Base-by-base conservation (phyloP, 2,113 vertebrate genomes). In the Chitala chitala region DNA sequence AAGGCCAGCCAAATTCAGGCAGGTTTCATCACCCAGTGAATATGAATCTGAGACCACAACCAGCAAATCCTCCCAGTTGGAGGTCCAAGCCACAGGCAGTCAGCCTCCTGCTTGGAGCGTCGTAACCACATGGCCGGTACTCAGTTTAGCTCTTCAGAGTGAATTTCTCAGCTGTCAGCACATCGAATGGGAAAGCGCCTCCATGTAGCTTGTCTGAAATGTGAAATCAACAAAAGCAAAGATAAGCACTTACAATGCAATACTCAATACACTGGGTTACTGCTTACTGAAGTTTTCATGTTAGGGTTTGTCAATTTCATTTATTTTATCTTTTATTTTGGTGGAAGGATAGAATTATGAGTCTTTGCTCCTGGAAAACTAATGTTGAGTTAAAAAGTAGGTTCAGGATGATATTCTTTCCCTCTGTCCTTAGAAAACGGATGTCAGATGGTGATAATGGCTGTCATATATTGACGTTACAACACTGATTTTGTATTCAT, bases 371-470 rank as follows among this genome's bases (percentile, higher is more conserved):
- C 38, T 15, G 7, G 40, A 71, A 54, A 48, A 70, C 29, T 46
- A 46, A 31, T n/a, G 69, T 50, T n/a, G 29, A 71, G 69, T 38
- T 55, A 26, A 29, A n/a, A n/a, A n/a, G n/a, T n/a, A n/a, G n/a
- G n/a, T n/a, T n/a, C n/a, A n/a, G n/a, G n/a, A n/a, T n/a, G n/a
- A n/a, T n/a, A n/a, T n/a, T n/a, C n/a, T n/a, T n/a, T n/a, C n/a
- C n/a, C n/a, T n/a, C n/a, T n/a, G n/a, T n/a, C n/a, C n/a, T n/a
- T n/a, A 71, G 24, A 54, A 71, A 54, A 29, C 50, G 40, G 15
- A 38, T 54, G 36, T 38, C 29, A 12, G 50, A 6, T 55, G 7
- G n/a, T 71, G 69, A 54, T 50, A 71, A 17, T 36, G 48, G 50
- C 50, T n/a, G 69, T 50, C 50, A n/a, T n/a, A n/a, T n/a, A n/a